Conservation (phyloP, 1,140 invertebrate species). For the Geopemphigus sp. region DNA sequence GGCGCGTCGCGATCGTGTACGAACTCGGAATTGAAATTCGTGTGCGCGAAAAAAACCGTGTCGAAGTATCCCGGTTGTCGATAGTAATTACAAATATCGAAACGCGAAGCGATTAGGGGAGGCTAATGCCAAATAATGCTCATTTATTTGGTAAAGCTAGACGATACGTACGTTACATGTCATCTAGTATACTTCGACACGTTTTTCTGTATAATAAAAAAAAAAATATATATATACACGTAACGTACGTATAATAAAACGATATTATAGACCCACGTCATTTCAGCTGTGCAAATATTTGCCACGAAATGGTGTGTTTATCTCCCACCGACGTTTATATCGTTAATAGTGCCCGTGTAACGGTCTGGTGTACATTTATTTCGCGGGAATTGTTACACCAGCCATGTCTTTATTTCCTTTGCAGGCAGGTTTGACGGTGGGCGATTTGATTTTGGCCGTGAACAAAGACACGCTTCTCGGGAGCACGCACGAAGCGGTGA, state of each 20-base stretch:
- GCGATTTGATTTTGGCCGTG: slow-evolving; percentile 91
- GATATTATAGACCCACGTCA: background rate
- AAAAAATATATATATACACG: background rate
- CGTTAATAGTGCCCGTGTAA: no score
- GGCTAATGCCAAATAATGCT: no score
- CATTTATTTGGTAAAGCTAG: no score
- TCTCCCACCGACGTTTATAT: background rate
- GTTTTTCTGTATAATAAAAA: background rate
- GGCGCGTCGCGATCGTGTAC: no score
- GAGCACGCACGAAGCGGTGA: slow-evolving; percentile 82
- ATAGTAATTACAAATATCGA: no score
- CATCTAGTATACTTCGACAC: no score
- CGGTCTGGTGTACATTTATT: no score
- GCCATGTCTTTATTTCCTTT: slow-evolving; percentile 53
- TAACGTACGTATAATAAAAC: background rate
- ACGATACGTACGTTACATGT: no score
- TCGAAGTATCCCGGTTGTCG: no score
- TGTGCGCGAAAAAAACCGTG: no score
- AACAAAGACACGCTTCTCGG: slow-evolving; percentile 86
- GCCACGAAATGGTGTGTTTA: slow-evolving; percentile 3
- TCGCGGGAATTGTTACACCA: background rate
- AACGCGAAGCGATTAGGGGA: no score
- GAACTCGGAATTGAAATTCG: no score
- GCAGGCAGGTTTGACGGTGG: slow-evolving; percentile 84
- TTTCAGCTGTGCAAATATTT: slow-evolving; percentile 45